A percentile compares a stretch with the other conserved stretches of the same genome.
Evolutionary conservation across 2,113 vertebrate genomes (phyloP).

Genomic region (Neolamprologus sp.): DNA sequence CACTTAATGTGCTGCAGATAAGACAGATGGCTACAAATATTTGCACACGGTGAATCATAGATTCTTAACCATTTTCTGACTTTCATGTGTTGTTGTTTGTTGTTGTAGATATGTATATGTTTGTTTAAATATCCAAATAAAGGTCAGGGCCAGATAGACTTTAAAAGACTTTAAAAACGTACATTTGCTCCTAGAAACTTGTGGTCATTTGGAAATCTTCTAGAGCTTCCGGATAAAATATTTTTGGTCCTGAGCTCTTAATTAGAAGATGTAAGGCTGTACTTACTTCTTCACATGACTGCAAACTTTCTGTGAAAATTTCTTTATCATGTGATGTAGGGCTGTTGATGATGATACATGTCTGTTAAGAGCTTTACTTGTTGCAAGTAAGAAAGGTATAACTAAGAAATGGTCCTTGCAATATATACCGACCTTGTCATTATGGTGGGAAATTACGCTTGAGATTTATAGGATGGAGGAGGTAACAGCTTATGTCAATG

Average conservation of each 20-base stretch:
- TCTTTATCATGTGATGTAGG: neutral
- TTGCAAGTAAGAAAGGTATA: too few species aligned
- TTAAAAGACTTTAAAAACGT: neutral
- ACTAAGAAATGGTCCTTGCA: too few species aligned
- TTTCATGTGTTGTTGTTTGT: neutral
- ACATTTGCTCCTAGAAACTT: neutral
- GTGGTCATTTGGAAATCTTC: neutral
- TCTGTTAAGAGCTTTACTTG: too few species aligned
- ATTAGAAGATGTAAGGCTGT: neutral
- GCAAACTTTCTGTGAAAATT: neutral
- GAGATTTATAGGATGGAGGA: too few species aligned
- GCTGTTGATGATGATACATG: neutral
- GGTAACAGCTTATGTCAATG: too few species aligned
- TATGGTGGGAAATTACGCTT: too few species aligned
- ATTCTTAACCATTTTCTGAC: neutral
- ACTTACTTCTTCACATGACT: neutral
- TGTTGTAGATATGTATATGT: neutral
- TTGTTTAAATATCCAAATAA: neutral
- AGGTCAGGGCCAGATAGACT: neutral
- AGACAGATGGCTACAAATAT: neutral
- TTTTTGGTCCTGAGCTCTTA: neutral
- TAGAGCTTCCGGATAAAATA: neutral
- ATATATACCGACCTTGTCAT: too few species aligned
- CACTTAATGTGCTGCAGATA: neutral
- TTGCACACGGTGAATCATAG: neutral